A percentile compares a stretch with the other conserved stretches of the same genome.
phyloP scores from a whole-genome alignment of 1,140 invertebrate genomes.

The Agrypnia vestita region DNA sequence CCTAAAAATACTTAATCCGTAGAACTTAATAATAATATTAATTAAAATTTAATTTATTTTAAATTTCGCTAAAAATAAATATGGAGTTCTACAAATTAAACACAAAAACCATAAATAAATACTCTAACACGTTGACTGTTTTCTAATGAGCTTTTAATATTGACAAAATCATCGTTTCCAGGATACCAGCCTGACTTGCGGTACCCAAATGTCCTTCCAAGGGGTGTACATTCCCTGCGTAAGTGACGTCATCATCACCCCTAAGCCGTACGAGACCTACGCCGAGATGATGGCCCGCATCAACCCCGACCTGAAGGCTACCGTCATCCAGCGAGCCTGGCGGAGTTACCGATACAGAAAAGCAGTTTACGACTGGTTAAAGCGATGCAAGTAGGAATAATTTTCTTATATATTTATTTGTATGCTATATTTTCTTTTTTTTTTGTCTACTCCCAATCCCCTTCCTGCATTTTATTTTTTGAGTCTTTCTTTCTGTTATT shows the following conservation, averaged over 20 bases:
- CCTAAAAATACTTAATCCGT: no score
- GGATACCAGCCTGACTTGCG: slow-evolving; percentile 70
- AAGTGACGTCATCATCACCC: slow-evolving; percentile 73
- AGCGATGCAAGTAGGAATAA: slow-evolving; percentile 66
- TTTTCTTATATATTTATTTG: neutral
- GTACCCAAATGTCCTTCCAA: slow-evolving; percentile 73
- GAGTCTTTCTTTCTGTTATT: neutral
- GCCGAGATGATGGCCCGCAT: slow-evolving; percentile 66
- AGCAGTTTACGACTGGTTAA: slow-evolving; percentile 69
- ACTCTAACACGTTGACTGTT: no score
- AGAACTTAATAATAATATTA: no score
- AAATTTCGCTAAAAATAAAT: no score
- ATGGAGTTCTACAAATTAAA: no score
- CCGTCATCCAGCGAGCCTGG: slow-evolving; percentile 76
- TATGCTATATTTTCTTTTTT: neutral
- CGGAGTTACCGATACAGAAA: slow-evolving; percentile 70
- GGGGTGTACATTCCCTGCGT: slow-evolving; percentile 75
- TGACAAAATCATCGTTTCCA: slow-evolving; percentile 48
- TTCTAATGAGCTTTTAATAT: no score
- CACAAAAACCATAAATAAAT: no score
- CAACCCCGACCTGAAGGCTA: slow-evolving; percentile 72
- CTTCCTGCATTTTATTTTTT: neutral
- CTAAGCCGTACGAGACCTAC: slow-evolving; percentile 68
- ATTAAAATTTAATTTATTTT: no score
- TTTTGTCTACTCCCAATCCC: neutral